phyloP scores from a whole-genome alignment of 2,113 vertebrate genomes.

The Helogale parvula region DNA sequence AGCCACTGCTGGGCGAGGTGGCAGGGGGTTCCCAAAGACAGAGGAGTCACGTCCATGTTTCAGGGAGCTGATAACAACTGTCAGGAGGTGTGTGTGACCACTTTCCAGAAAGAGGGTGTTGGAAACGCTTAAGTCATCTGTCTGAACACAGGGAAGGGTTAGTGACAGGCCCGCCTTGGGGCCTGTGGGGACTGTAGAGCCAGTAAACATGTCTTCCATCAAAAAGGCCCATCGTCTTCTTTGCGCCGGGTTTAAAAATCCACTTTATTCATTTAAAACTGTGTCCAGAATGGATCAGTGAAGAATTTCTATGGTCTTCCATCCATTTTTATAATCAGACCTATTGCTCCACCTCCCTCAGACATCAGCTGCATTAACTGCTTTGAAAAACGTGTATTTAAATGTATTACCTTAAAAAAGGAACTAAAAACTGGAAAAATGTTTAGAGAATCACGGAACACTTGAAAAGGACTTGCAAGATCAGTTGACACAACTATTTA shows the following conservation, averaged over 20 bases:
- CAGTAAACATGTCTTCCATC: not conserved
- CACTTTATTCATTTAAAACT: not conserved
- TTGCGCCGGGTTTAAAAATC: not conserved
- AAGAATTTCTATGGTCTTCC: not conserved
- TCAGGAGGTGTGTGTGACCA: not conserved
- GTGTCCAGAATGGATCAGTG: not conserved
- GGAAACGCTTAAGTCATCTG: not conserved
- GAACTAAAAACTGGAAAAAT: not conserved
- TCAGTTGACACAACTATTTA: not conserved
- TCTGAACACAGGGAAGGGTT: not conserved
- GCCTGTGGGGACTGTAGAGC: not conserved
- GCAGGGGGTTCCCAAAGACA: not conserved
- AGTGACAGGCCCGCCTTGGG: not conserved
- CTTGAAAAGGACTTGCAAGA: not conserved
- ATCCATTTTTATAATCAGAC: not conserved
- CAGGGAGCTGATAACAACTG: not conserved
- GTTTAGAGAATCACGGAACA: not conserved
- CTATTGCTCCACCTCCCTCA: not conserved
- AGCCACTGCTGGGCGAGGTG: not conserved
- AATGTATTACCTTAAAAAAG: not conserved
- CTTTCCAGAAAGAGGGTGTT: not conserved
- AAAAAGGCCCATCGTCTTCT: not conserved
- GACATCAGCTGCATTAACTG: not conserved
- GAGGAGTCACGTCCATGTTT: accelerated
- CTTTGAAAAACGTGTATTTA: not conserved